These are phyloP conservation scores for Notothenia coriiceps DNA, from an alignment of 2,113 vertebrate genomes.

Conservation along the genomic window DNA sequence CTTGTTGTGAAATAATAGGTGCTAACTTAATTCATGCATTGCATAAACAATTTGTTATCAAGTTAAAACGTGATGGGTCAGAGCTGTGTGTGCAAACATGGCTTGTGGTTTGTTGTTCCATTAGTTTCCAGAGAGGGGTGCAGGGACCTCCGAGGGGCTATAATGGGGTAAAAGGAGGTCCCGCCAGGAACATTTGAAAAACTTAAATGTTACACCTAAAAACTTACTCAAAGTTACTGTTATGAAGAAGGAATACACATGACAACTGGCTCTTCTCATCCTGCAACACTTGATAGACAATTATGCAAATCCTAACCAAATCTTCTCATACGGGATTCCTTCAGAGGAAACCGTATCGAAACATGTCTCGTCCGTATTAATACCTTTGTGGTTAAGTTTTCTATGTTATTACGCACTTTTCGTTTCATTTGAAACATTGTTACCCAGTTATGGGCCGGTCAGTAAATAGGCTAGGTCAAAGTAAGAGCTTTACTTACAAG, in stretches of 20 bases:
- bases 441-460: conserved; percentile 51
- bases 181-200: background rate
- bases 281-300: conserved; percentile 1
- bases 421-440: background rate
- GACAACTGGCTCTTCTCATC: background rate
- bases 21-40: background rate
- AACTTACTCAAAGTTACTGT: background rate
- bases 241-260: background rate
- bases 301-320: conserved; percentile 24
- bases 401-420: background rate
- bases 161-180: background rate
- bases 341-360: background rate
- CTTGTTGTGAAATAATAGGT: background rate
- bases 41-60: conserved; percentile 16
- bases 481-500: conserved; percentile 87
- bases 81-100: background rate
- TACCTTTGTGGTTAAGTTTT: background rate
- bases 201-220: background rate
- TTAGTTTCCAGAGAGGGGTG: background rate
- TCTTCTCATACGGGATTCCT: conserved; percentile 17
- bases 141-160: conserved; percentile 1
- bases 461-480: conserved; percentile 58
- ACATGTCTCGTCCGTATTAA: too few relatives aligned
- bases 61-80: conserved; percentile 4
- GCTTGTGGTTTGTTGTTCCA: background rate